Evolutionary conservation across 2,797 vertebrate genomes (phyloP), one percentile per base, ranked within the genome.

Genomic region (Picus viridis): DNA sequence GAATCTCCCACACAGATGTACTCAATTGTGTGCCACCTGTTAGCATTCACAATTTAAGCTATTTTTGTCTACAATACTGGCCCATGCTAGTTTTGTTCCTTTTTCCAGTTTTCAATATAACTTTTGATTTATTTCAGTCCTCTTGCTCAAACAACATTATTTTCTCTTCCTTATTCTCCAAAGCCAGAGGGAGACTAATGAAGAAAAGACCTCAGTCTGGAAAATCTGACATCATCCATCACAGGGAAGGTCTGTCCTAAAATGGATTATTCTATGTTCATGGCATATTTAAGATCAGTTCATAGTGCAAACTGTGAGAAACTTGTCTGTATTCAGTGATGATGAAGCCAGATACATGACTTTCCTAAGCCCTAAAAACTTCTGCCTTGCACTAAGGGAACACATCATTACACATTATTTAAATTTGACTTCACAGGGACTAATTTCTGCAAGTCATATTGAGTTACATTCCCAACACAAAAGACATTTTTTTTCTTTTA

Each of bases 1-100:
- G 6, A 2, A 51, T 10, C 6, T 1, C 9, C 1, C 26, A 2
- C 19, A 7, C 12, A 59, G 18, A 9, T 22, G 15, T 24, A 32
- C 17, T 49, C 53, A 73, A 16, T 32, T 51, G 12, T 36, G 24
- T 73, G 15, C 9, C 51, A 51, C 49, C 49, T 51, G 49, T 24
- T 23, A 51, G 49, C 49, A 51, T 51, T 51, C 49, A 14, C 49
- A 64, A 16, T 82, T 67, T 70, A 63, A 59, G 29, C 4, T 62
- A 15, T 43, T 76, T 90, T 74, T 86, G 16, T 22, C 27, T 56
- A 27, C 49, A 68, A 2, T 71, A 39, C 2, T 61, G 53, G 12
- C 41, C 36, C 71, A 20, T 41, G 32, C 14, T 56, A n/a, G 13
- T 65, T 74, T 63, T 86, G 8, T 86, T 59, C 18, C 16, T 45